A percentile compares a stretch with the other conserved stretches of the same genome.
Evolutionary conservation across 2,888 invertebrate species (phyloP).

Genomic region (Ctena decussata): DNA sequence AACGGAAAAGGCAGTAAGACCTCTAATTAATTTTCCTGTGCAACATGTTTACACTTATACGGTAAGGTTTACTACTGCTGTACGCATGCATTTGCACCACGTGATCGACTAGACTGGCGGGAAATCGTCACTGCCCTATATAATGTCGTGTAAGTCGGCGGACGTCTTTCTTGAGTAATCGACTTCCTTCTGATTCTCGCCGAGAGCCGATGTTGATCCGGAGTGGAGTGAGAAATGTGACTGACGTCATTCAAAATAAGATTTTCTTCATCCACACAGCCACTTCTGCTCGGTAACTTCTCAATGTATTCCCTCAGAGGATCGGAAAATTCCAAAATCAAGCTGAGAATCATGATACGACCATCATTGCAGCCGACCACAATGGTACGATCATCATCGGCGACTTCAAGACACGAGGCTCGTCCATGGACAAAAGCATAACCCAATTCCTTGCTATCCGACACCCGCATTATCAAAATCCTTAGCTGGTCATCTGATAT

Average conservation of each 20-base stretch:
- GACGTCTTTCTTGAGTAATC: constrained; percentile 56
- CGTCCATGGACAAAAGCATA: constrained; percentile 78
- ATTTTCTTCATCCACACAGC: constrained; percentile 26
- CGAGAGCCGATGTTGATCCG: constrained; percentile 70
- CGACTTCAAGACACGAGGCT: constrained; percentile 74
- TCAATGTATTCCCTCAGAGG: constrained; percentile 76
- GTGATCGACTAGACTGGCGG: constrained; percentile 52
- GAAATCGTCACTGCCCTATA: constrained; percentile 71
- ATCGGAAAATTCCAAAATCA: constrained; percentile 77
- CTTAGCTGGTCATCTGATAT: constrained; percentile 70
- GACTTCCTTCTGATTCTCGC: constrained; percentile 55
- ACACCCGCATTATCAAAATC: constrained; percentile 71
- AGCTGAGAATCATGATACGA: constrained; percentile 77
- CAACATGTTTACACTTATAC: too few species aligned
- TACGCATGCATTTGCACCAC: constrained; percentile 35
- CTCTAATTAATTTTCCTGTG: too few species aligned
- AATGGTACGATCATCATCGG: constrained; percentile 79
- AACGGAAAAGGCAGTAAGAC: too few species aligned
- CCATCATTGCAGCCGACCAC: constrained; percentile 82
- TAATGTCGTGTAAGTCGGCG: constrained; percentile 73
- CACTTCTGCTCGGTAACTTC: constrained; percentile 69
- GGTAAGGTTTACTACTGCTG: constrained; percentile 56
- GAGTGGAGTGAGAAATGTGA: constrained; percentile 62
- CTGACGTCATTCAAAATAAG: constrained; percentile 68
- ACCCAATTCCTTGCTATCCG: constrained; percentile 69